Evolutionary conservation across 2,797 vertebrate genomes (phyloP).

Genomic region (Ctenosaura bakeri): DNA sequence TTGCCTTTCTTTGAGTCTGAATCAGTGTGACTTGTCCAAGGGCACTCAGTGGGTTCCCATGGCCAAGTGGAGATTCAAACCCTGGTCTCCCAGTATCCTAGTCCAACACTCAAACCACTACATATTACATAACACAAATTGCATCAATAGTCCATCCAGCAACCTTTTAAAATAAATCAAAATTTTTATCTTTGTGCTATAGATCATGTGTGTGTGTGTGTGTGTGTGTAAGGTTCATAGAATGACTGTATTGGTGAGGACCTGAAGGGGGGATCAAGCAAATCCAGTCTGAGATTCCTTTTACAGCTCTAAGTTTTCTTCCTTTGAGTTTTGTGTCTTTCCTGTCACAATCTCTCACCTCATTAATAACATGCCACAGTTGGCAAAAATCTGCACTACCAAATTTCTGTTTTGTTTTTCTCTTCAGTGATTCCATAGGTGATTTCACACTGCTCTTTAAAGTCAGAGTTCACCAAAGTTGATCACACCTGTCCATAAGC

Average conservation of each 20-base stretch:
- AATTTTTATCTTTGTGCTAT: neutral
- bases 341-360: neutral
- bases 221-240: too few relatives aligned
- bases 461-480: slow-evolving; percentile 70
- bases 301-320: neutral
- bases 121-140: neutral
- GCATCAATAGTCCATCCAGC: neutral
- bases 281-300: neutral
- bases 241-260: too few relatives aligned
- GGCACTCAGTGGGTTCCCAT: too few relatives aligned
- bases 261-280: neutral
- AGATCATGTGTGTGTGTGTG: neutral
- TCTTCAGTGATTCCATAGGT: slow-evolving; percentile 37
- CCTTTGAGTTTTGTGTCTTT: neutral
- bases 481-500: slow-evolving; percentile 64
- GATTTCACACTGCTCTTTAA: slow-evolving; percentile 67
- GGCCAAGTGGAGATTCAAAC: too few relatives aligned
- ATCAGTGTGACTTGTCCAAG: too few relatives aligned
- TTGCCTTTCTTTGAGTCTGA: too few relatives aligned
- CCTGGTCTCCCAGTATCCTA: too few relatives aligned
- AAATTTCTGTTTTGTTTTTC: slow-evolving; percentile 12
- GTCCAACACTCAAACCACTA: too few relatives aligned
- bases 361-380: neutral
- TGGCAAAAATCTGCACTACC: neutral
- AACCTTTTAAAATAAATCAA: slow-evolving; percentile 23